A percentile compares a stretch with the other conserved stretches of the same genome.
These are phyloP conservation scores for Clavelina lepadiformis DNA, from an alignment of 23 tunicate species.

Conservation along the genomic window DNA sequence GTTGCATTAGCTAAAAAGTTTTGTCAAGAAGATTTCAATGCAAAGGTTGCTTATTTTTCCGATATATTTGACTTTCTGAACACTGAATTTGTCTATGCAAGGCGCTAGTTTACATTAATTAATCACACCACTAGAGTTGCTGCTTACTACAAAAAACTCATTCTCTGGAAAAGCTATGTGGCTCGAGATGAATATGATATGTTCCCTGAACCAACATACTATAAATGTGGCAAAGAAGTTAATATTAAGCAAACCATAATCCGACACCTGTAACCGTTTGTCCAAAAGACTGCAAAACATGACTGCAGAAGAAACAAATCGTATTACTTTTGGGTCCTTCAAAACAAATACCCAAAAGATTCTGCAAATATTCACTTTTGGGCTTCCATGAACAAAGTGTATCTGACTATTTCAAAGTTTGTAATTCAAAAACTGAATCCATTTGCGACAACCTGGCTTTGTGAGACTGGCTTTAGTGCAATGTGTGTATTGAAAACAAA, in stretches of 20 bases:
- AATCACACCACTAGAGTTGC: constrained; percentile 24
- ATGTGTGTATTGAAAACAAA: constrained; percentile 47
- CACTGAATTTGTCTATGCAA: constrained; percentile 21
- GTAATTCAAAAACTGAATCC: constrained; percentile 42
- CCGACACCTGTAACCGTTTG: constrained; percentile 33
- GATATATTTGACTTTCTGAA: constrained; percentile 35
- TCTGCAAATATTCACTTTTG: constrained; percentile 59
- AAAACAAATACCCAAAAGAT: constrained; percentile 31
- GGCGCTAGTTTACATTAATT: constrained; percentile 38
- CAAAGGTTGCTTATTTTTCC: constrained; percentile 31
- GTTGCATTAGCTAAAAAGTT: constrained; percentile 17
- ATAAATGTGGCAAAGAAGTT: constrained; percentile 19
- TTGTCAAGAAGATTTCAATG: constrained; percentile 27
- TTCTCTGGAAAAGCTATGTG: constrained; percentile 20
- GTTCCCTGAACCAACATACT: constrained; percentile 18
- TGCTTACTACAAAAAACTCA: constrained; percentile 39
- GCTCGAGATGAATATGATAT: constrained; percentile 20
- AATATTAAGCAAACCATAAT: constrained; percentile 31
- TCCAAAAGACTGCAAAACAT: constrained; percentile 32
- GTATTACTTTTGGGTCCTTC: constrained; percentile 28
- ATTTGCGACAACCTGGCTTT: constrained; percentile 47
- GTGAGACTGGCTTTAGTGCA: constrained; percentile 49
- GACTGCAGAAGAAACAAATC: constrained; percentile 27
- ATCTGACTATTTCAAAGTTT: constrained; percentile 25
- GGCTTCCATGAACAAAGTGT: constrained; percentile 30